phyloP scores from a whole-genome alignment of 2,797 vertebrate genomes.

The Anguilla anguilla region DNA sequence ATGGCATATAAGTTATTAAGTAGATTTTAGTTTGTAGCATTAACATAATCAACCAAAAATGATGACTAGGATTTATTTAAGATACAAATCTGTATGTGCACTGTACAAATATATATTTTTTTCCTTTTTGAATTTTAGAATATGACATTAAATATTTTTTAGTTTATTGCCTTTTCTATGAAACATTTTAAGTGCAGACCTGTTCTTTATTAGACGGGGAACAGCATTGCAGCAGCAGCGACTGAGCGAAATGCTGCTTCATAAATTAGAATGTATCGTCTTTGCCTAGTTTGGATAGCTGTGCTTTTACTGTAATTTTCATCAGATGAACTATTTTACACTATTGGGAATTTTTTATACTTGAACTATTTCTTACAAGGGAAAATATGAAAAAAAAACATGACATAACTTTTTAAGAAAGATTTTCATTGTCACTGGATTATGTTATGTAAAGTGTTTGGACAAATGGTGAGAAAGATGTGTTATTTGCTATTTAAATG shows the following conservation, averaged over 20 bases:
- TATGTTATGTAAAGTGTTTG: constrained; percentile 85
- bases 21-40: constrained; percentile 90
- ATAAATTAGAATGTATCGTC: constrained; percentile 85
- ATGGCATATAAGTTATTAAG: constrained; percentile 99
- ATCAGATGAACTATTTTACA: constrained; percentile 97
- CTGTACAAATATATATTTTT: constrained; percentile 83
- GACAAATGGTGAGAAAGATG: constrained; percentile 64
- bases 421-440: constrained; percentile 95
- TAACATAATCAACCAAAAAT: constrained; percentile 97
- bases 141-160: constrained; percentile 81
- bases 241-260: constrained; percentile 86
- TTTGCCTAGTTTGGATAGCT: constrained; percentile 88
- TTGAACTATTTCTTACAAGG: constrained; percentile 99
- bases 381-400: constrained; percentile 87
- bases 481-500: constrained; percentile 86
- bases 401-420: constrained; percentile 82
- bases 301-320: constrained; percentile 90
- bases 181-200: constrained; percentile 77
- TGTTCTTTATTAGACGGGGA: constrained; percentile 68
- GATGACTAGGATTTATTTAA: constrained; percentile 98
- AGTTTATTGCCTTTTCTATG: constrained; percentile 80
- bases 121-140: constrained; percentile 84
- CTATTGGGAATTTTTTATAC: constrained; percentile 99
- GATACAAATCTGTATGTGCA: constrained; percentile 89
- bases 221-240: constrained; percentile 64